A percentile compares a stretch with the other conserved stretches of the same genome.
Evolutionary conservation across 2,113 vertebrate genomes (phyloP).

Genomic region (Halcyon senegalensis): DNA sequence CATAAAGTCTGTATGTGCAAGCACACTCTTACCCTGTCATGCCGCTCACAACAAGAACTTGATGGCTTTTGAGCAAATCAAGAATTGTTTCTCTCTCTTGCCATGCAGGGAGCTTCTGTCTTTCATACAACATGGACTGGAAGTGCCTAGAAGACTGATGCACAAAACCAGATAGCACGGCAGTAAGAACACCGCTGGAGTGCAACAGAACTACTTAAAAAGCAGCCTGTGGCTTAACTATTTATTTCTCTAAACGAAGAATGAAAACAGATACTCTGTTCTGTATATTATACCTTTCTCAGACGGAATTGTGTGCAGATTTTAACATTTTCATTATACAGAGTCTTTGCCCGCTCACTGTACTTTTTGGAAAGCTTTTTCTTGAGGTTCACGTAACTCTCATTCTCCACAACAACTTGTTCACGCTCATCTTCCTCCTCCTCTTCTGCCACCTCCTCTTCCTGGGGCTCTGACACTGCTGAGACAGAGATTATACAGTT

Average conservation of each 20-base stretch:
- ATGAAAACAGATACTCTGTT: neutral
- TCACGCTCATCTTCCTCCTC: slow-evolving; percentile 75
- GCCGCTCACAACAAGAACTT: slow-evolving; percentile 94
- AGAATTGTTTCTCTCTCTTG: slow-evolving; percentile 87
- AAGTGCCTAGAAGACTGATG: slow-evolving; percentile 87
- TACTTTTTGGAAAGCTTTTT: slow-evolving; percentile 84
- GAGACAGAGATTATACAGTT: neutral
- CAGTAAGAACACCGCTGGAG: neutral
- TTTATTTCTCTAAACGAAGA: neutral
- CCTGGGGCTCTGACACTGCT: slow-evolving; percentile 51
- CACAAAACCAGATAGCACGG: neutral
- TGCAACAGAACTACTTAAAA: neutral
- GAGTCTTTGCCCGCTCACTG: slow-evolving; percentile 74
- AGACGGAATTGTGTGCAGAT: slow-evolving; percentile 85
- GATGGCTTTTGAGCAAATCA: slow-evolving; percentile 78
- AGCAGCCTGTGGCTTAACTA: neutral
- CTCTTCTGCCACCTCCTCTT: slow-evolving; percentile 13
- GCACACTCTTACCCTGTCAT: slow-evolving; percentile 91
- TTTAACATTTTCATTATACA: slow-evolving; percentile 84
- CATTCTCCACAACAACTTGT: slow-evolving; percentile 81
- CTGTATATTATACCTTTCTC: slow-evolving; percentile 80
- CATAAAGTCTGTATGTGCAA: neutral
- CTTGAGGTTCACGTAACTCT: slow-evolving; percentile 90
- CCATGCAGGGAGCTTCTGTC: slow-evolving; percentile 93
- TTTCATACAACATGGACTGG: slow-evolving; percentile 87